Evolutionary conservation across 2,113 vertebrate genomes (phyloP), one percentile per base, ranked within the genome.

Genomic region (Diadophis punctatus): DNA sequence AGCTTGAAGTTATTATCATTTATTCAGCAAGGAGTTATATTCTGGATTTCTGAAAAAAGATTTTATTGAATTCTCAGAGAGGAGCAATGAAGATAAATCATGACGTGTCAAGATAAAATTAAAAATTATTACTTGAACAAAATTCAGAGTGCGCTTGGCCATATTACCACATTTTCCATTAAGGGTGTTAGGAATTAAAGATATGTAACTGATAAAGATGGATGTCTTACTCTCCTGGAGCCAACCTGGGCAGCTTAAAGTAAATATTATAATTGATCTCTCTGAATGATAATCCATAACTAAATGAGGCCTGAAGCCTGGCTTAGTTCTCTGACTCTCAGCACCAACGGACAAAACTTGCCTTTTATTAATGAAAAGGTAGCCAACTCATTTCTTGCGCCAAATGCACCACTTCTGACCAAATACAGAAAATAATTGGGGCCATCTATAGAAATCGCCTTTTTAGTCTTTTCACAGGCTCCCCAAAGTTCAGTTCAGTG

Each of bases 201-300:
- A 74, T 93, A 94, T 93, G 89, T 48, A 93, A 95, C 93, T 95
- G 95, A 97, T 97, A 95, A 96, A 97, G 97, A 97, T 94, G 89
- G 93, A 98, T 97, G 90, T 96, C 92, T 96, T 94, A 89, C 93
- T 96, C 96, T 95, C 94, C 94, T 94, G 91, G 49, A 87, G 93
- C 90, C 92, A 97, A 95, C 93, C 93, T 91, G 43, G 53, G 43
- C 86, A 3, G 0, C 96, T 97, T 95, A 96, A 96, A 97, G 96
- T 95, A 97, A 98, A 97, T 97, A 97, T 95, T 96, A 95, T 94
- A 97, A 97, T 96, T 97, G 96, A 97, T 97, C 89, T 95, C 93
- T 94, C 92, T 91, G 92, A 96, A 95, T 96, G 95, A 97, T 95
- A 91, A n/a, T 96, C 90, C 27, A 93, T 95, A 93, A 94, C 48